Evolutionary conservation across 2,888 invertebrate species (phyloP).

Genomic region (Beris morrisii): DNA sequence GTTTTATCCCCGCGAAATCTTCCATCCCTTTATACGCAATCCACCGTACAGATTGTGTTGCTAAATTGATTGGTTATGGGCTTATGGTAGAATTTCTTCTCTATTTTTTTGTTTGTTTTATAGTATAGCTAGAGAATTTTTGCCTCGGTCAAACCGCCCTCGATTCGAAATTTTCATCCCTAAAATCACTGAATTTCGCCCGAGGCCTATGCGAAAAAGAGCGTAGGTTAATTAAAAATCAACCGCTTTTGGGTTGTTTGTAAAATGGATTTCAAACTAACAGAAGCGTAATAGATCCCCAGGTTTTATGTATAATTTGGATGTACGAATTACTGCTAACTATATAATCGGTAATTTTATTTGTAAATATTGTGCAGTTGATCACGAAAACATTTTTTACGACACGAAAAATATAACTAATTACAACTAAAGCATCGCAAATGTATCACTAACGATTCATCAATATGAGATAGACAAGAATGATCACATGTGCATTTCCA

Average conservation of each 20-base stretch:
- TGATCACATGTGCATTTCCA: no score
- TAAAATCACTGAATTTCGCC: conserved; percentile 22
- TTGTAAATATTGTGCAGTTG: conserved; percentile 21
- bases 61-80: conserved; percentile 32
- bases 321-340: conserved; percentile 25
- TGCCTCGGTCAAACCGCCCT: not conserved
- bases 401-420: no score
- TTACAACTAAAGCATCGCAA: no score
- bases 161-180: conserved; percentile 14
- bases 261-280: conserved; percentile 56
- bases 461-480: no score
- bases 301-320: conserved; percentile 20
- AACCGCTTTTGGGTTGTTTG: conserved; percentile 56
- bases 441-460: no score
- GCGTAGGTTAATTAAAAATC: conserved; percentile 55
- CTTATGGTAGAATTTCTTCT: conserved; percentile 11
- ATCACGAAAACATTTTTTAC: no score
- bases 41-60: conserved; percentile 25
- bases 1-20: not conserved
- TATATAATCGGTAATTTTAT: conserved; percentile 29
- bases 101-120: not conserved
- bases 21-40: conserved; percentile 13
- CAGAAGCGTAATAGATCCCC: conserved; percentile 31
- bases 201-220: conserved; percentile 1
- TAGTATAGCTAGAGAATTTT: conserved; percentile 1